These are phyloP conservation scores for Hydrolagus affinis DNA, from an alignment of 2,113 vertebrate genomes.

Conservation along the genomic window DNA sequence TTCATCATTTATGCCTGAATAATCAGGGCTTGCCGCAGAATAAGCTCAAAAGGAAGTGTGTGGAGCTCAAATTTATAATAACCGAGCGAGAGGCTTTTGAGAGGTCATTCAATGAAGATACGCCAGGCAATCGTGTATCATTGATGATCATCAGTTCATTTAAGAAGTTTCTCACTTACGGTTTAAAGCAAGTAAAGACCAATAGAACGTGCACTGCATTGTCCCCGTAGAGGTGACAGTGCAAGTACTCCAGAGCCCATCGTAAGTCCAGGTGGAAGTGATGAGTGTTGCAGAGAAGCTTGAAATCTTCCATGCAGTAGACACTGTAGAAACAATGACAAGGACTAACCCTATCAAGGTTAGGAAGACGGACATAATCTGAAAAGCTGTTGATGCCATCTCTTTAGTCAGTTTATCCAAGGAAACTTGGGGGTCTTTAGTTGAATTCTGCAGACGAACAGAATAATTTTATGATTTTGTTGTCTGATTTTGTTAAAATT, in stretches of 20 bases:
- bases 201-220: slow-evolving; percentile 59
- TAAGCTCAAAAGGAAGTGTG: rapidly evolving
- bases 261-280: slow-evolving; percentile 53
- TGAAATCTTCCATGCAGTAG: slow-evolving; percentile 56
- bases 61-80: slow-evolving; percentile 36
- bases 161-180: slow-evolving; percentile 49
- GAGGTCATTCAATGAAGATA: slow-evolving; percentile 42
- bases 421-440: not conserved
- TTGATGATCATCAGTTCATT: slow-evolving; percentile 24
- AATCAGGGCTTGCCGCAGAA: rapidly evolving
- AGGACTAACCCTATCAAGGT: slow-evolving; percentile 57
- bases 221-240: slow-evolving; percentile 47
- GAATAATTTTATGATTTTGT: not conserved
- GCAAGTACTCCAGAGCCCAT: slow-evolving; percentile 76
- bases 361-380: slow-evolving; percentile 56
- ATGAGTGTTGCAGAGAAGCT: slow-evolving; percentile 42
- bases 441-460: slow-evolving; percentile 9
- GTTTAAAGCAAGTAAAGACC: slow-evolving; percentile 58
- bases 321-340: slow-evolving; percentile 53
- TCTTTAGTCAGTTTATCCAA: not conserved
- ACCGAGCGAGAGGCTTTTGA: slow-evolving; percentile 38
- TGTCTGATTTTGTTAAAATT: not conserved
- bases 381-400: slow-evolving; percentile 49
- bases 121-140: slow-evolving; percentile 40
- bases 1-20: too few species aligned